Evolutionary conservation across 37 sponge, comb jelly and placozoan species (phyloP), one percentile per base, ranked within the genome.

Genomic region (Aphrocallistes beatrix): DNA sequence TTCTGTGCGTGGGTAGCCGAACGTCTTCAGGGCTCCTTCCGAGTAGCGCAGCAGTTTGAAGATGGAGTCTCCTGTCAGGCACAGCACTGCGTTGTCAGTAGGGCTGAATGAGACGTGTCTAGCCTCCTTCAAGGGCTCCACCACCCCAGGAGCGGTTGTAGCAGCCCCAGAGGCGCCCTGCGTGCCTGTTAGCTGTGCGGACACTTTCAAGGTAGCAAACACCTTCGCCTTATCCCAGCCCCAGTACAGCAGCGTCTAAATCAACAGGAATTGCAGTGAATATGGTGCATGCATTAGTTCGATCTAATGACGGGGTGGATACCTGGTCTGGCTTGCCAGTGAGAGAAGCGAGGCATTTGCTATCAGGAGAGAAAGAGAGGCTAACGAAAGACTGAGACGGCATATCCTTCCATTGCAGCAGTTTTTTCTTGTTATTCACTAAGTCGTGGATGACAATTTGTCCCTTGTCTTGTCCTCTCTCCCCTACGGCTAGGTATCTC

Each of bases 61-160:
- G 50, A 97, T 87, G 42, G 86, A 89, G 38, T 94, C 92, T n/a
- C 98, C 98, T 0, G 89, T 87, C 37, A 97, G 90, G 84, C 92
- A 94, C 32, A 97, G 40, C 23, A 90, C 93, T 25, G 98, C 91
- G 87, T 97, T 97, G 91, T 97, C 98, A 45, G 90, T 84, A 36
- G 96, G 98, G 82, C 93, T 97, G 92, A 97, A 97, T n/a, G 96
- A 90, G 10, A 97, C 94, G 96, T 97, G 86, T 19, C 0, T 9
- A 49, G 50, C 38, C n/a, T 39, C 83, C 30, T 37, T 82, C 8
- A n/a, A 9, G 51, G 49, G 34, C 1, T 38, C 45, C 30, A 13
- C 23, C 10, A 10, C 23, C 21, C 42, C 45, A 1, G 23, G 34
- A 38, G 45, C 83, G 39, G n/a, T 23, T 0, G 40, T 1, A 6